Evolutionary conservation across 1,140 invertebrate species (phyloP), one percentile per base, ranked within the genome.

Genomic region (Drosophila sulfurigaster): DNA sequence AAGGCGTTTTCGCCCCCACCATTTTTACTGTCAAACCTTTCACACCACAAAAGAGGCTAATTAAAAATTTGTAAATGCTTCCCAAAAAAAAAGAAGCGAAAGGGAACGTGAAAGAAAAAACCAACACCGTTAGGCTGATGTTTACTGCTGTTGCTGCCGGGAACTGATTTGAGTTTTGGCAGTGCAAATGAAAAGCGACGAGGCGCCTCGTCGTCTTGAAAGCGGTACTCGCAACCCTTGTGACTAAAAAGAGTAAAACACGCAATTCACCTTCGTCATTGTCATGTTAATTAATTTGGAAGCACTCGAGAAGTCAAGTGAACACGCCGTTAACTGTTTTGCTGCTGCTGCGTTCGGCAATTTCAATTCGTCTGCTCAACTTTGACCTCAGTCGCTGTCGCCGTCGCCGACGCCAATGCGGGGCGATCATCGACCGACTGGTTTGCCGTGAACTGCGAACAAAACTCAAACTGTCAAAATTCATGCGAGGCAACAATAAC

Each of bases 231-330:
- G 54, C 51, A 57, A 45, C 28, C 35, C 52, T 45, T 68, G 41
- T 6, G 11, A 43, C 41, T 43, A 43, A 43, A 43, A 45, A 58
- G 51, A 54, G 30, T 2, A 25, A 71, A 88, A 85, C 81, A 90
- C 69, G 85, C 86, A 89, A 89, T 89, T 89, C 85, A 89, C 85
- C 85, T 89, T 90, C 85, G 86, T 89, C 86, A 89, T 89, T 89
- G 85, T 89, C 85, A 89, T 89, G 85, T 90, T 89, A 89, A 89
- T 90, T 89, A 89, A 89, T 90, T 89, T 78, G 81, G 75, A 68
- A 69, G 70, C 85, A 86, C 86, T 89, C 72, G 56, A 90, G 56
- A 54, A 89, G 85, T 81, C 81, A 89, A 89, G 85, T 82, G 69
- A 80, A 82, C 73, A 82, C 51, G 75, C 48, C 45, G 64, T 59